These are phyloP conservation scores for Andrena camellia DNA, from an alignment of 2,888 invertebrate genomes.

Conservation along the genomic window DNA sequence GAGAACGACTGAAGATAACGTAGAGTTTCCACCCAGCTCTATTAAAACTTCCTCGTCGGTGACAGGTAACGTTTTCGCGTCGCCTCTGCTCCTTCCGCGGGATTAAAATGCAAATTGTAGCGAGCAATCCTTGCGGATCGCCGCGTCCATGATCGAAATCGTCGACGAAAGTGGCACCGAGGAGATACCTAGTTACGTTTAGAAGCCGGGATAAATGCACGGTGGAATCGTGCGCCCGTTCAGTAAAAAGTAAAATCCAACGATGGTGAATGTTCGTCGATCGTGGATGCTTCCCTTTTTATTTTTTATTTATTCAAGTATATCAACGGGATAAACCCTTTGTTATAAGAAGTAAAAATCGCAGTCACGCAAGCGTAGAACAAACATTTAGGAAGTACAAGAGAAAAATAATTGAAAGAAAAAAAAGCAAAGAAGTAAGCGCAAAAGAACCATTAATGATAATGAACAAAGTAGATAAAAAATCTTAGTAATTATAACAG, in stretches of 20 bases:
- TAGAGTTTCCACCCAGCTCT: slow-evolving; percentile 37
- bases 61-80: slow-evolving; percentile 51
- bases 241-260: not conserved
- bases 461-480: too few relatives aligned
- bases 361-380: too few relatives aligned
- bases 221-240: not conserved
- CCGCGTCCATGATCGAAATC: slow-evolving; percentile 1
- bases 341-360: too few relatives aligned
- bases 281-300: not conserved
- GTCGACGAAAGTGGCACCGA: not conserved
- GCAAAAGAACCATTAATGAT: too few relatives aligned
- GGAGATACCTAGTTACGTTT: not conserved
- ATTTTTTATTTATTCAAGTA: too few relatives aligned
- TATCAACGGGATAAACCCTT: too few relatives aligned
- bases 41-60: slow-evolving; percentile 45
- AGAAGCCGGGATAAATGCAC: not conserved
- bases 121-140: not conserved
- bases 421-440: too few relatives aligned
- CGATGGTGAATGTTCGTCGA: not conserved
- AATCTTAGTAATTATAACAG: too few relatives aligned
- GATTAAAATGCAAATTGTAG: slow-evolving; percentile 54
- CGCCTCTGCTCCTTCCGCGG: not conserved
- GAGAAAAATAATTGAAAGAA: too few relatives aligned
- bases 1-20: slow-evolving; percentile 45
- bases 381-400: too few relatives aligned